These are phyloP conservation scores for Esox niger DNA, from an alignment of 2,113 vertebrate genomes.

Conservation along the genomic window DNA sequence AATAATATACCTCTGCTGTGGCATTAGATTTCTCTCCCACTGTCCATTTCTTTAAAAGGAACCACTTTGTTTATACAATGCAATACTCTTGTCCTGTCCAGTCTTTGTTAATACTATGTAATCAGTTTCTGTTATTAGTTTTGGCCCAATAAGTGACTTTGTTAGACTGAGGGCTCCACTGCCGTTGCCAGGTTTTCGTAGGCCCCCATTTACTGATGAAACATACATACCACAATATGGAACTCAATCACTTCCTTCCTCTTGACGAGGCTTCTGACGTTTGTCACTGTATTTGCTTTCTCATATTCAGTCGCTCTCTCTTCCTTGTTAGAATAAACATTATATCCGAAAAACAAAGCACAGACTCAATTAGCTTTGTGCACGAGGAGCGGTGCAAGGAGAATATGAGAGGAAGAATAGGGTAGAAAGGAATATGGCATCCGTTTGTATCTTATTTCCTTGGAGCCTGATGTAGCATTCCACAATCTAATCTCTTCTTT, in stretches of 20 bases:
- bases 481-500: constrained; percentile 60
- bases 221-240: constrained; percentile 27
- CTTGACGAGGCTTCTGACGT: constrained; percentile 6
- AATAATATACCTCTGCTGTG: constrained; percentile 10
- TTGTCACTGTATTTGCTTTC: constrained; percentile 24
- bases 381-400: constrained; percentile 21
- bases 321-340: constrained; percentile 23
- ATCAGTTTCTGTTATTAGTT: constrained; percentile 27
- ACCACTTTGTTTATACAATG: constrained; percentile 19
- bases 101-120: constrained; percentile 18
- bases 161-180: constrained; percentile 29
- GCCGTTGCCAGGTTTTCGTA: constrained; percentile 28
- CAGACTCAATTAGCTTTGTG: constrained; percentile 55
- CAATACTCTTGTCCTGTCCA: constrained; percentile 1
- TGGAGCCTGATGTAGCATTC: constrained; percentile 41
- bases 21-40: constrained; percentile 9
- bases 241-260: constrained; percentile 22
- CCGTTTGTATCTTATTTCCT: constrained; percentile 51
- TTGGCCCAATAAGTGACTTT: constrained; percentile 15
- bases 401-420: constrained; percentile 26
- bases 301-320: constrained; percentile 11
- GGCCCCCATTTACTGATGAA: constrained; percentile 29
- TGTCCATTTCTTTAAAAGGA: constrained; percentile 32
- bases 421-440: constrained; percentile 28
- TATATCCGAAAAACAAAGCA: constrained; percentile 47